These are phyloP conservation scores for Dromaius novaehollandiae DNA, from an alignment of 2,113 vertebrate species.

Conservation along the genomic window DNA sequence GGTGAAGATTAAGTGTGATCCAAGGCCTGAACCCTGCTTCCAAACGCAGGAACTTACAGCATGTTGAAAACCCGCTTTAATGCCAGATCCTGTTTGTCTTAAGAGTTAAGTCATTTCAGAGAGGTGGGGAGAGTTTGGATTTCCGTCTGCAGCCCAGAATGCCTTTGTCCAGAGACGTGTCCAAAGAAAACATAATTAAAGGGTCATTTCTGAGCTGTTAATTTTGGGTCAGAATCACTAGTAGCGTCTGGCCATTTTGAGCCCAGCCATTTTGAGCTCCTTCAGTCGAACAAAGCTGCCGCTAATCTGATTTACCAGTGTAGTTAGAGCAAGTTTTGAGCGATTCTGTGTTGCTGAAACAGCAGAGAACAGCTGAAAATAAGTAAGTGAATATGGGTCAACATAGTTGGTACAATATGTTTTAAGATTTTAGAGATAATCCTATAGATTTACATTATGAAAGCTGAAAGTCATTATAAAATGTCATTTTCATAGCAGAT, in stretches of 20 bases:
- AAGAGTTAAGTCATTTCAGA: not conserved
- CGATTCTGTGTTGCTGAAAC: not conserved
- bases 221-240: not conserved
- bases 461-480: not conserved
- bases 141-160: not conserved
- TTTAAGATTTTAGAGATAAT: not conserved
- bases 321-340: not conserved
- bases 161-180: not conserved
- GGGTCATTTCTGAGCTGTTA: not conserved
- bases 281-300: not conserved
- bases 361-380: not conserved
- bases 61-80: rapidly evolving
- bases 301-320: not conserved
- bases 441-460: not conserved
- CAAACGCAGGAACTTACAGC: not conserved
- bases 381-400: not conserved
- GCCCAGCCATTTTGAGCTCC: not conserved
- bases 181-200: not conserved
- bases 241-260: not conserved
- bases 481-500: not conserved
- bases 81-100: not conserved
- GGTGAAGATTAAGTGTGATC: not conserved
- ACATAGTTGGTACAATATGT: not conserved
- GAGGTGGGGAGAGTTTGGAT: not conserved
- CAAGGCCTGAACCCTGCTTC: not conserved